Base-by-base conservation (phyloP, 2,113 vertebrate genomes). In the Fregata magnificens region DNA sequence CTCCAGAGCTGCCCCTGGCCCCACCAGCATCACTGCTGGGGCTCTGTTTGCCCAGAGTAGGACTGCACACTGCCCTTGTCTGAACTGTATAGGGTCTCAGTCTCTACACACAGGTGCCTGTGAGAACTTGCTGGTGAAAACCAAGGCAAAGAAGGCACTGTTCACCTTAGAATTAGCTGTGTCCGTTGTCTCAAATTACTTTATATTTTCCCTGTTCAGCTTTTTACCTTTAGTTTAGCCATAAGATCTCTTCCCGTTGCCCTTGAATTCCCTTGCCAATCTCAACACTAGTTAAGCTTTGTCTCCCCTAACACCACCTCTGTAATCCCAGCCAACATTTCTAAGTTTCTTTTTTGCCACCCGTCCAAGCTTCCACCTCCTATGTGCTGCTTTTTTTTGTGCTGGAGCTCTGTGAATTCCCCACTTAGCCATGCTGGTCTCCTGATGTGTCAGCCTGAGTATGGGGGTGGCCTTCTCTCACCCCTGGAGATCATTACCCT, bases 11-110 rank as follows among this genome's bases (percentile, higher is more conserved):
- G 40, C 6, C 21, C 14, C 36, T n/a, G 10, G 4, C 26, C 28
- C 22, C 1, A 2, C 9, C 1, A 3, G 12, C 11, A 31, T 31
- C 29, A 40, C 13, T 47, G 2, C 16, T 62, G 24, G 10, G 13
- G 16, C n/a, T n/a, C 29, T 69, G 7, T 14, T 34, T 63, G 25
- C 26, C 20, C 14, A 9, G 11, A 32, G 5, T 4, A 40, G 11
- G 22, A 11, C 16, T 44, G 28, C 10, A 45, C 19, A 34, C 24
- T 50, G 36, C 10, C 28, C 8, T 17, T 58, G 14, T 4, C 18
- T 40, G 20, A 53, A 40, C 11, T 29, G 13, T 38, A 11, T 13
- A 8, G 13, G 12, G 5, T 69, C 22, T 5, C 14, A 58, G 26
- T 28, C 18, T 52, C 24, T 47, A 25, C 20, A n/a, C 9, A 42